These are phyloP conservation scores for Tiliacea aurago DNA, from an alignment of 2,888 invertebrate species.

Conservation along the genomic window DNA sequence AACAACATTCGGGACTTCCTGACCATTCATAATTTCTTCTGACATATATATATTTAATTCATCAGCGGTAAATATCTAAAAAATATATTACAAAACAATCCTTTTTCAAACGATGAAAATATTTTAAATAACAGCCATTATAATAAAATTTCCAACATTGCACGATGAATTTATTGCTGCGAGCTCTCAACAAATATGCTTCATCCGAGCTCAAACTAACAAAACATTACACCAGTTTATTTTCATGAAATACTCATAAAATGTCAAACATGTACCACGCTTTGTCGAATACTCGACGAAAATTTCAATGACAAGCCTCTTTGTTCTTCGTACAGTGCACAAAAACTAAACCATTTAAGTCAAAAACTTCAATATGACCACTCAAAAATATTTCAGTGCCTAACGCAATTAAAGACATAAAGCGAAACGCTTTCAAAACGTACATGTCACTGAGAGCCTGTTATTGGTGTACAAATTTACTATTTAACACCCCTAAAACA, in stretches of 20 bases:
- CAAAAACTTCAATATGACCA: slow-evolving; percentile 72
- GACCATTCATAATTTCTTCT: background rate
- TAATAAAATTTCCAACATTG: slow-evolving; percentile 5
- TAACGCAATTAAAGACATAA: slow-evolving; percentile 80
- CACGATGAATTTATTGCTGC: slow-evolving; percentile 5
- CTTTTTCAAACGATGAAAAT: background rate
- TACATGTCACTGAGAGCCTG: slow-evolving; percentile 78
- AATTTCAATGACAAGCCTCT: slow-evolving; percentile 42
- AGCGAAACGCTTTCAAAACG: slow-evolving; percentile 77
- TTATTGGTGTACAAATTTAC: slow-evolving; percentile 74
- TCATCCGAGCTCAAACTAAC: slow-evolving; percentile 22
- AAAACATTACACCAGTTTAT: slow-evolving; percentile 26
- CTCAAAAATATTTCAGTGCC: slow-evolving; percentile 79
- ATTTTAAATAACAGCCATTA: slow-evolving; percentile 25
- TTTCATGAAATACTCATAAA: slow-evolving; percentile 24
- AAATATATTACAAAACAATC: background rate
- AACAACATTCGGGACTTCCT: background rate
- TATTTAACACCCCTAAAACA: slow-evolving; percentile 29
- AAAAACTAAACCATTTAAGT: slow-evolving; percentile 63
- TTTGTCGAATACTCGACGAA: slow-evolving; percentile 16
- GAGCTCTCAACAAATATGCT: slow-evolving; percentile 19
- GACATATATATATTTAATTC: background rate
- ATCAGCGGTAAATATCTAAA: background rate
- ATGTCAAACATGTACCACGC: slow-evolving; percentile 10
- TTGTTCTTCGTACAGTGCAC: slow-evolving; percentile 47